These are phyloP conservation scores for Tor tambroides DNA, from an alignment of 2,113 vertebrate species.

Conservation along the genomic window DNA sequence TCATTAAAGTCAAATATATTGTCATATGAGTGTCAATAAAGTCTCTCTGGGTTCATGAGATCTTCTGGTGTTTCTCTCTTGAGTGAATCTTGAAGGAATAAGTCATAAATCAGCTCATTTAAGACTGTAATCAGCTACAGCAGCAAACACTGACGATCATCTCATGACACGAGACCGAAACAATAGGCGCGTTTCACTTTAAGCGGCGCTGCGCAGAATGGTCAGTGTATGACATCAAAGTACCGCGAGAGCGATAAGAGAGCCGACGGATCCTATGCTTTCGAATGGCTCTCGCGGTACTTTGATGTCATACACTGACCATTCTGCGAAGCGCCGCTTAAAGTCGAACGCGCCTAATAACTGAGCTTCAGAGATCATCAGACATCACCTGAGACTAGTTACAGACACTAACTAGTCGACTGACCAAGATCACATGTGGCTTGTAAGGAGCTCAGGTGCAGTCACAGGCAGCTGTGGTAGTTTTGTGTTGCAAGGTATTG, in stretches of 20 bases:
- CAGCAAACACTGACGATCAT: background rate
- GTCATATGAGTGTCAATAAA: background rate
- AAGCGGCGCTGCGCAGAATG: no score
- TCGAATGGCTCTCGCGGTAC: no score
- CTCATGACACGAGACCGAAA: background rate
- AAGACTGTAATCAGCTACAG: no score
- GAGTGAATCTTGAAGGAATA: background rate
- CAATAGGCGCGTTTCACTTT: no score
- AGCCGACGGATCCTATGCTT: no score
- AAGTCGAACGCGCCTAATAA: no score
- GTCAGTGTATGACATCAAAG: no score
- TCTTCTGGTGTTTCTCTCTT: background rate
- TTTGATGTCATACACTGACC: no score
- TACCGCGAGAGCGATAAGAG: no score
- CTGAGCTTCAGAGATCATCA: background rate
- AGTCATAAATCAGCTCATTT: background rate
- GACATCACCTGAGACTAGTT: background rate
- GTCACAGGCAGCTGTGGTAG: background rate
- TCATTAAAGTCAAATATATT: background rate
- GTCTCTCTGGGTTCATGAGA: background rate
- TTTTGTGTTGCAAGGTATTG: no score
- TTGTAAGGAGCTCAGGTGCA: background rate
- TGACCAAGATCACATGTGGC: background rate
- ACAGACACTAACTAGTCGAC: background rate
- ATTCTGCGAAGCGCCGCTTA: no score